Base-by-base conservation (phyloP, 2,797 vertebrate species). In the Knipowitschia caucasica region DNA sequence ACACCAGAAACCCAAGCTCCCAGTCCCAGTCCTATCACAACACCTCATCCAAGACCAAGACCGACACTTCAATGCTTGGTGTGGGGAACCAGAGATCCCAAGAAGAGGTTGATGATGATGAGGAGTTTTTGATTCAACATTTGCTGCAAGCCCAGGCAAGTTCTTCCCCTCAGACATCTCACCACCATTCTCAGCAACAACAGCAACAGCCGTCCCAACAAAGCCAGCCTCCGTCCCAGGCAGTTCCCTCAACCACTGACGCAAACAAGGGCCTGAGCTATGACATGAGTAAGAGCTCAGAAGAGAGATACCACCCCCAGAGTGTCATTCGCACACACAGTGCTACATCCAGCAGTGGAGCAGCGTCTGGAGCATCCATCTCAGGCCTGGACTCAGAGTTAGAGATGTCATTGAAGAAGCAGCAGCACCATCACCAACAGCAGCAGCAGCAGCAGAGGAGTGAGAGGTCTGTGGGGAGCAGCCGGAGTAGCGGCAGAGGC, bases 301-400 rank as follows among this genome's bases (percentile, higher is more conserved):
- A 95, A 54, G 94, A 94, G 71, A 76, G 95, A 4, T 96, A 96
- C 79, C 95, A 98, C 35, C 89, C 95, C 8, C 95, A 96, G 67
- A 98, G 95, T 4, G 95, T 98, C 43, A 98, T 98, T 71, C 92
- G 95, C 2, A 96, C 94, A 55, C 94, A 95, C 43, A 94, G 88
- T 56, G 90, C 90, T 51, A 91, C 87, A 23, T 78, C 90, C 17
- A 82, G 78, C 29, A 71, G 82, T 11, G 88, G 88, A 21, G 86
- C 84, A 10, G 78, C 77, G 21, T 73, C 84, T 9, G 87, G 61
- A 26, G 87, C 78, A 12, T 84, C 81, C 21, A 89, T 87, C 50
- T 89, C 93, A 23, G 93, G 92, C 54, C 85, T 95, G 50, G 95
- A 97, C 2, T 90, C 80, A 67, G 93, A 94, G 44, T 77, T 96